A percentile compares a stretch with the other conserved stretches of the same genome.
phyloP scores from a whole-genome alignment of 64 coral and sea anemone species.

The Montipora capricornis region DNA sequence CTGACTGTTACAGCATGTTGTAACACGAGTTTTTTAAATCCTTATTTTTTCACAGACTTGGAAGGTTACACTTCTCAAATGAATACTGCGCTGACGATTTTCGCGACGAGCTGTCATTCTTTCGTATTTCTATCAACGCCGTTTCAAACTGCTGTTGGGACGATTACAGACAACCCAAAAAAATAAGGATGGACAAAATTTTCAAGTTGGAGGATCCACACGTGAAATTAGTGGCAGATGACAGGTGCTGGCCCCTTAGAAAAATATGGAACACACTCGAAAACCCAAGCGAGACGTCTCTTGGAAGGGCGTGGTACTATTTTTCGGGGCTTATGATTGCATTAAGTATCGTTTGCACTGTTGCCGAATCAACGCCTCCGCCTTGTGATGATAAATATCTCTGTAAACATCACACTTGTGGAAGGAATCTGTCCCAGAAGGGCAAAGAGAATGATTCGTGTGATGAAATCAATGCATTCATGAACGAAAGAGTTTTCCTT shows the following conservation, averaged over 20 bases:
- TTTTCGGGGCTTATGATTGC: conserved; percentile 86
- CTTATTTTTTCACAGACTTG: conserved; percentile 49
- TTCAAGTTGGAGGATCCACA: conserved; percentile 76
- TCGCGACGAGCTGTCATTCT: conserved; percentile 87
- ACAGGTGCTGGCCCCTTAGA: conserved; percentile 20
- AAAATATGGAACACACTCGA: conserved; percentile 89
- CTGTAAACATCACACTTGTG: conserved; percentile 70
- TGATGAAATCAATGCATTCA: conserved; percentile 46
- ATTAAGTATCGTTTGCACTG: conserved; percentile 91
- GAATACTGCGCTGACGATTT: conserved; percentile 95
- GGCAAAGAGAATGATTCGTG: conserved; percentile 27
- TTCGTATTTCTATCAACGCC: conserved; percentile 86
- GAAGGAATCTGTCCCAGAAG: conserved; percentile 17
- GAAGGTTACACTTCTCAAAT: conserved; percentile 78
- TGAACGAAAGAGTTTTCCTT: conserved; percentile 11
- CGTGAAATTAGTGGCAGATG: conserved; percentile 1
- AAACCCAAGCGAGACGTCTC: conserved; percentile 61
- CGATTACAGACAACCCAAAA: conserved; percentile 83
- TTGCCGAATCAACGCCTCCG: conserved; percentile 75
- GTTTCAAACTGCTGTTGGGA: conserved; percentile 93
- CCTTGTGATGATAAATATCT: conserved; percentile 82
- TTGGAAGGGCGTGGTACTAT: conserved; percentile 80
- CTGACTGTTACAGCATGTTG: not conserved
- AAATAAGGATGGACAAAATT: conserved; percentile 81
- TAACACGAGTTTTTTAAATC: not conserved